Evolutionary conservation across 2,888 invertebrate species (phyloP).

Genomic region (Tipula confusa): DNA sequence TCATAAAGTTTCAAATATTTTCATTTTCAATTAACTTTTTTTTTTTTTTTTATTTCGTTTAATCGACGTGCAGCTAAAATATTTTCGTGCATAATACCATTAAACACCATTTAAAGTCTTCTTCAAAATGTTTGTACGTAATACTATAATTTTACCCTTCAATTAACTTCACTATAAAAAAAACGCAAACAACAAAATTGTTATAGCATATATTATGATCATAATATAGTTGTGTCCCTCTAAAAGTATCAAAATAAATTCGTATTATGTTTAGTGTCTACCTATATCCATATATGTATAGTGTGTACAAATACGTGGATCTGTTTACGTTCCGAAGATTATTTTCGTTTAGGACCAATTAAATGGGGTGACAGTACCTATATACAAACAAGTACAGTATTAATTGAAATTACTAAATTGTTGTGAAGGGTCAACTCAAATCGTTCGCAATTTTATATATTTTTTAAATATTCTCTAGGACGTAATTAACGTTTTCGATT

Average conservation of each 20-base stretch:
- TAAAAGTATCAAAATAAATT: background rate
- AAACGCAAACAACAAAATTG: background rate
- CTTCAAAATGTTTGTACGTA: background rate
- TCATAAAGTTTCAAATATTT: background rate
- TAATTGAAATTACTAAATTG: too few species aligned
- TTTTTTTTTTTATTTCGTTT: background rate
- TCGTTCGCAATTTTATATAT: too few species aligned
- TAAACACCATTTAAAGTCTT: slow-evolving; percentile 25
- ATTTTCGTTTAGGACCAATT: too few species aligned
- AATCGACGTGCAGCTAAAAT: background rate
- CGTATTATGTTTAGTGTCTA: background rate
- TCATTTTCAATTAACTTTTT: background rate
- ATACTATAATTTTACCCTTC: background rate
- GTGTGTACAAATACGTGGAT: background rate
- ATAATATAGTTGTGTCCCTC: background rate
- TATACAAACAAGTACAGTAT: too few species aligned
- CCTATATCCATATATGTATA: background rate
- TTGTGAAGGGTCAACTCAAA: too few species aligned
- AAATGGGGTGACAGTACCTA: too few species aligned
- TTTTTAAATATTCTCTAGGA: too few species aligned
- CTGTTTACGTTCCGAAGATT: background rate
- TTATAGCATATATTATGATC: background rate
- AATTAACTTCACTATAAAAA: background rate
- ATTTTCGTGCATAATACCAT: slow-evolving; percentile 13
- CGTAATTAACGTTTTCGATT: too few species aligned